Evolutionary conservation across 2,797 vertebrate genomes (phyloP), one percentile per base, ranked within the genome.

Genomic region (Streptopelia turtur): DNA sequence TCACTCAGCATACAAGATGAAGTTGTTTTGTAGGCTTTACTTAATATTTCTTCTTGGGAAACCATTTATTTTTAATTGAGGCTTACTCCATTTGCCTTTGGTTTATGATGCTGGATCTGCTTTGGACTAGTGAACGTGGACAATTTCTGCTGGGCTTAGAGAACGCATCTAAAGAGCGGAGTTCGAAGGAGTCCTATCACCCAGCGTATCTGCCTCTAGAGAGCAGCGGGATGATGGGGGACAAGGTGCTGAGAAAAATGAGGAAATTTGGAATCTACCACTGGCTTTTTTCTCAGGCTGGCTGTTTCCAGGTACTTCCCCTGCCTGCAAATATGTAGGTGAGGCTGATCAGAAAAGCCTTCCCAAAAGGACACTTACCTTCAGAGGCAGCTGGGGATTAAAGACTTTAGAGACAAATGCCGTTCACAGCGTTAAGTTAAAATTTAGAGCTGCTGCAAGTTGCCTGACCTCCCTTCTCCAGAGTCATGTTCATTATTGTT

Each of bases 401-500:
- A 83, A 79, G 65, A 75, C 17, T 9, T 27, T 25, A 70, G 21
- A 89, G 60, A 13, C 53, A 83, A 86, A 71, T 5, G 31, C 60
- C 66, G 56, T 52, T 71, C 50, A 56, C 30, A 33, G 61, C 25
- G 1, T 70, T 3, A 66, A 39, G 45, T 60, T 39, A 71, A 89
- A 93, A 89, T n/a, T 68, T 63, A 64, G 86, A 94, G 37, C 24
- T 4, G 7, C 41, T 61, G 30, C 25, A 31, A n/a, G 16, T 37
- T 82, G 55, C 64, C 43, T 16, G 31, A 41, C 31, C 33, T 65
- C 33, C 53, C 23, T 21, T 53, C 65, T 75, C 50, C 83, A 90
- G 23, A 63, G 25, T 11, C 53, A 66, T 0, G 0, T 10, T 59
- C 72, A 37, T 27, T 57, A 21, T 0, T 59, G 43, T 10, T 20